Evolutionary conservation across 2,888 invertebrate species (phyloP).

Genomic region (Metacarcinus magister): DNA sequence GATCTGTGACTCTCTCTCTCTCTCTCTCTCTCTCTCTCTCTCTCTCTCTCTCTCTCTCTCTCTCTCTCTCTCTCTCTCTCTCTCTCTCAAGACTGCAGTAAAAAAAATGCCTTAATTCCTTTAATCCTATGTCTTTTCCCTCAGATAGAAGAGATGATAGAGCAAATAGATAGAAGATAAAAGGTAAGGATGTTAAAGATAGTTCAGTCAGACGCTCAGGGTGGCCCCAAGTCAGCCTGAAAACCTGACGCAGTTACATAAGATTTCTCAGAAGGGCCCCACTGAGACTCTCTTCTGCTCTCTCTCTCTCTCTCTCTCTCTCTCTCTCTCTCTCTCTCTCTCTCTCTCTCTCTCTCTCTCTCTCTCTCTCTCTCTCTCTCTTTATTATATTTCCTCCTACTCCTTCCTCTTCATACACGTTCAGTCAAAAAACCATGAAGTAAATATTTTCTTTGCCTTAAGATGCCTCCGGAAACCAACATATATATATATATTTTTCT

Average conservation of each 20-base stretch:
- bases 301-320: slow-evolving; percentile 7
- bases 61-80: neutral
- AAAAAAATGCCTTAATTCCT: no score
- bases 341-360: neutral
- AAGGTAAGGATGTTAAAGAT: no score
- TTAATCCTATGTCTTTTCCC: no score
- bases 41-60: neutral
- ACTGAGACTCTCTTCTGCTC: neutral
- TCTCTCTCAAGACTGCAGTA: neutral
- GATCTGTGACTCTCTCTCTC: no score
- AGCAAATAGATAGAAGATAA: no score
- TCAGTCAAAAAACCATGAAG: neutral
- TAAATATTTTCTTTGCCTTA: neutral
- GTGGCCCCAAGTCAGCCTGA: neutral
- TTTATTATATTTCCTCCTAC: neutral
- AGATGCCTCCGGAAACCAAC: no score
- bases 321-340: neutral
- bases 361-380: neutral
- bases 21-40: neutral
- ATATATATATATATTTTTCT: no score
- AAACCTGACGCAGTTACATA: neutral
- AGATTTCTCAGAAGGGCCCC: neutral
- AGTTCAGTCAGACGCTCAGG: neutral
- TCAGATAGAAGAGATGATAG: no score
- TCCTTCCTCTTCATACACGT: neutral